Evolutionary conservation across 2,113 vertebrate species (phyloP).

Genomic region (Hemiscyllium ocellatum): DNA sequence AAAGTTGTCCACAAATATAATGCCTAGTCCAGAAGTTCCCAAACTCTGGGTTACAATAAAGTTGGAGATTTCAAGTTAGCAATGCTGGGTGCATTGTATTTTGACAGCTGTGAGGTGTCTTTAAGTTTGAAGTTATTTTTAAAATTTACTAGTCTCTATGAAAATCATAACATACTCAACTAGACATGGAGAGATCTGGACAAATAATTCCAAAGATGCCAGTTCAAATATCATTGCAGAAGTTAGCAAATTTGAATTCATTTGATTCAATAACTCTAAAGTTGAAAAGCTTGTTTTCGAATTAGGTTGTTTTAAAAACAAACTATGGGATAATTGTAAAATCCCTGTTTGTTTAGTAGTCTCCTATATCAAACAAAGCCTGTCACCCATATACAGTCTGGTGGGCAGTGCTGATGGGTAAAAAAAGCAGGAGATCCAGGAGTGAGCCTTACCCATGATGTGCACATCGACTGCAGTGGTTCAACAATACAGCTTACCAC

Average conservation of each 20-base stretch:
- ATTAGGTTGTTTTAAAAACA: not conserved
- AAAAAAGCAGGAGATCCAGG: too few species aligned
- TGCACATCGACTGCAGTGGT: not conserved
- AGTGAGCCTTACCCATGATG: not conserved
- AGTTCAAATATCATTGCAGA: not conserved
- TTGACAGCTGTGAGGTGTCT: too few species aligned
- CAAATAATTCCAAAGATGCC: not conserved
- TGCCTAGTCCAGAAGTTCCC: not conserved
- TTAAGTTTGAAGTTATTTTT: not conserved
- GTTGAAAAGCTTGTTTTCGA: not conserved
- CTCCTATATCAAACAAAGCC: not conserved
- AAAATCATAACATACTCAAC: not conserved
- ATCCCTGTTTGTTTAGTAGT: not conserved
- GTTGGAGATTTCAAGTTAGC: too few species aligned
- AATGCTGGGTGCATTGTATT: too few species aligned
- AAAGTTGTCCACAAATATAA: not conserved
- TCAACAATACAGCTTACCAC: not conserved
- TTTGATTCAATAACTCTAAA: not conserved
- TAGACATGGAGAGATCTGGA: not conserved
- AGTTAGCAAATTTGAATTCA: not conserved
- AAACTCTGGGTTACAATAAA: too few species aligned
- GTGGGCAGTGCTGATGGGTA: too few species aligned
- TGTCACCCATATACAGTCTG: not conserved
- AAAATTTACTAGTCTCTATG: not conserved
- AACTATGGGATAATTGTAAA: not conserved